A percentile compares a stretch with the other conserved stretches of the same genome.
Conservation (phyloP, 2,888 invertebrate genomes). For the Piscicola geometra region DNA sequence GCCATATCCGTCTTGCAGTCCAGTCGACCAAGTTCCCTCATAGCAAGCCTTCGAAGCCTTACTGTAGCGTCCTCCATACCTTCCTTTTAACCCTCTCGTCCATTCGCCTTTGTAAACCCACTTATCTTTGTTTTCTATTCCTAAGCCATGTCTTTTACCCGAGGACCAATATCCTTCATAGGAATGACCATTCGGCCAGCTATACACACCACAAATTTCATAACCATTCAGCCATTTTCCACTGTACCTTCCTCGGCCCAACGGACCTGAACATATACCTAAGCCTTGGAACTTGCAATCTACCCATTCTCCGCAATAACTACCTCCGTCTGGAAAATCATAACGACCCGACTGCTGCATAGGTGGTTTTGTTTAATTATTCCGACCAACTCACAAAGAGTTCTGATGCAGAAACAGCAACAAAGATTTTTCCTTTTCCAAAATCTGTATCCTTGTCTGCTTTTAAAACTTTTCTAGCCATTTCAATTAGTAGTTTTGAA, state of each 20-base stretch:
- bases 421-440: too few species aligned
- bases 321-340: constrained; percentile 99
- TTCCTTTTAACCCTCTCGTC: constrained; percentile 96
- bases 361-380: neutral
- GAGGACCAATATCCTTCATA: constrained; percentile 96
- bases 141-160: constrained; percentile 94
- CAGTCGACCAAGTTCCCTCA: constrained; percentile 77
- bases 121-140: constrained; percentile 90
- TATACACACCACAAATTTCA: constrained; percentile 85
- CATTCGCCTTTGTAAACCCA: constrained; percentile 98
- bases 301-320: constrained; percentile 99
- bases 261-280: constrained; percentile 79
- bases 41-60: constrained; percentile 71
- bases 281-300: constrained; percentile 98
- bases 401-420: neutral
- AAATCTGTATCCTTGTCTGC: too few species aligned
- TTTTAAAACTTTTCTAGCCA: too few species aligned
- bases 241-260: constrained; percentile 96
- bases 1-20: constrained; percentile 97
- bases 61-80: constrained; percentile 94
- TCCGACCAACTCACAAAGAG: neutral
- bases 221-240: constrained; percentile 99
- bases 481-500: too few species aligned
- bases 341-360: constrained; percentile 69
- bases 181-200: constrained; percentile 80